phyloP scores from a whole-genome alignment of 64 coral and sea anemone genomes.

The Montipora efflorescens region DNA sequence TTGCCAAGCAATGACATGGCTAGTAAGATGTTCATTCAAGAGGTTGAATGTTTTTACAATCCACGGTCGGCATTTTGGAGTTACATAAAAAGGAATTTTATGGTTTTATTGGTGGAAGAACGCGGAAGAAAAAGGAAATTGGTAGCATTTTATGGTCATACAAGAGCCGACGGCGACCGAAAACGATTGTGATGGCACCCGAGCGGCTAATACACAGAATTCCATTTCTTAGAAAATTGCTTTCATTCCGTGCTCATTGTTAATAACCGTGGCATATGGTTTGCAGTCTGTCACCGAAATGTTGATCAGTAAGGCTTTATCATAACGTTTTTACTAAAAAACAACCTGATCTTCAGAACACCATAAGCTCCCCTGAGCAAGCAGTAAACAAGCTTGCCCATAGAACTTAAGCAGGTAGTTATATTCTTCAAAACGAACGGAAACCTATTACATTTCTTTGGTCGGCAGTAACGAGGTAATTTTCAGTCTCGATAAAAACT shows the following conservation, averaged over 20 bases:
- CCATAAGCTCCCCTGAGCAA: background rate
- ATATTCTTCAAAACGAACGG: background rate
- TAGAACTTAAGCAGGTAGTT: background rate
- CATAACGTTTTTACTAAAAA: background rate
- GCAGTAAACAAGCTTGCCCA: background rate
- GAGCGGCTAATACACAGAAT: background rate
- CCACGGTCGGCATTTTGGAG: background rate
- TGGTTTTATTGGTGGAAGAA: conserved; percentile 1
- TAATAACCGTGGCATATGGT: background rate
- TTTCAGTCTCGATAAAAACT: conserved; percentile 57
- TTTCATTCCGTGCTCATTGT: conserved; percentile 15
- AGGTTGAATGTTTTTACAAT: background rate
- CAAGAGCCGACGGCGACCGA: background rate
- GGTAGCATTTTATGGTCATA: background rate
- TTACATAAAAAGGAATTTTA: background rate
- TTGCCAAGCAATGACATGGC: conserved; percentile 12
- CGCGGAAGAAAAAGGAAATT: background rate
- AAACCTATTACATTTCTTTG: background rate
- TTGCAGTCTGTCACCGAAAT: background rate
- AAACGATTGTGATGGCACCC: background rate
- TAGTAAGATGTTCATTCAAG: background rate
- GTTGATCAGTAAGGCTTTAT: background rate
- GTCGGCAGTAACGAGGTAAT: conserved; percentile 17
- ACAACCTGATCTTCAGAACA: background rate
- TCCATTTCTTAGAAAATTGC: conserved; percentile 7